These are phyloP conservation scores for Machimus atricapillus DNA, from an alignment of 2,888 invertebrate species.

Conservation along the genomic window DNA sequence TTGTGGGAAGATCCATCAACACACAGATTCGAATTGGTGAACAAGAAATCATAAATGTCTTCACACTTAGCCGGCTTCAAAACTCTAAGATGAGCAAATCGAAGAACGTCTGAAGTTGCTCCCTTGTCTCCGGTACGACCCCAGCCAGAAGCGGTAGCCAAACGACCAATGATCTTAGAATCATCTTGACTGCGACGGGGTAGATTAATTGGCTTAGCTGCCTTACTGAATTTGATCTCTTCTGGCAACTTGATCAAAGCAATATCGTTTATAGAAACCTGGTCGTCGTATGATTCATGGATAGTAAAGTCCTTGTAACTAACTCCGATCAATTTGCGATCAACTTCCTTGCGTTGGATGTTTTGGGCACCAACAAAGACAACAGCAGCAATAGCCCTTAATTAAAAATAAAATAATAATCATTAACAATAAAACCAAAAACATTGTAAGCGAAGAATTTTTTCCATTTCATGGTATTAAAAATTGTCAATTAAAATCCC, in stretches of 20 bases:
- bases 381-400: not conserved
- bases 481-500: no score
- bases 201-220: not conserved
- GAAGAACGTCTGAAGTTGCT: not conserved
- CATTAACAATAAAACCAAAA: not conserved
- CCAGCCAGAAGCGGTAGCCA: constrained; percentile 1
- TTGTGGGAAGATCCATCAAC: not conserved
- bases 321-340: not conserved
- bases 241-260: not conserved
- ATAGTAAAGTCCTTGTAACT: not conserved
- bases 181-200: not conserved
- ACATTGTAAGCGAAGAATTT: not conserved
- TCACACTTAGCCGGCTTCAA: not conserved
- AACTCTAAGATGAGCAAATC: not conserved
- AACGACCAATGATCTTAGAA: not conserved
- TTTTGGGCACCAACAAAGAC: not conserved
- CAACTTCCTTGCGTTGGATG: not conserved
- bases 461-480: not conserved
- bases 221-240: not conserved
- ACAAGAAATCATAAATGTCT: not conserved
- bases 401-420: not conserved
- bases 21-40: not conserved
- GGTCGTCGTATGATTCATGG: not conserved
- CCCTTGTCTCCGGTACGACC: not conserved
- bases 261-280: not conserved